Evolutionary conservation across 1,140 invertebrate species (phyloP).

Genomic region (Drosophila bifasciata): DNA sequence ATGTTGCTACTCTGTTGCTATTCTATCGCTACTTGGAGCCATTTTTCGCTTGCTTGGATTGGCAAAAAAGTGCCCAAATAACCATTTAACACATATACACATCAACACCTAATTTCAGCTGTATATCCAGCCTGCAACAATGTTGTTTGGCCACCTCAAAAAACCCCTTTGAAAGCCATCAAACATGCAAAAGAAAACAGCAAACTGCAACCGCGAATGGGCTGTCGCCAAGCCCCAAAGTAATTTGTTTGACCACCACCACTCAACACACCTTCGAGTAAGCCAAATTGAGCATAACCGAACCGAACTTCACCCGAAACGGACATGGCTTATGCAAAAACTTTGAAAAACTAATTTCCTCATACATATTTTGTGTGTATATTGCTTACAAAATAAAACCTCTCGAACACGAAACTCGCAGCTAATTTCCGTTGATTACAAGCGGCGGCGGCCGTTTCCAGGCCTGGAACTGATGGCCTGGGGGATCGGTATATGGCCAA

Average conservation of each 20-base stretch:
- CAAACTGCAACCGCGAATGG: too few species aligned
- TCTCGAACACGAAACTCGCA: slow-evolving; percentile 42
- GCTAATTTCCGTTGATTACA: slow-evolving; percentile 65
- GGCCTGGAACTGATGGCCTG: too few species aligned
- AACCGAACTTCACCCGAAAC: not conserved
- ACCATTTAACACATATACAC: too few species aligned
- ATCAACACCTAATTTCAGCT: too few species aligned
- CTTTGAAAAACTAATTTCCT: slow-evolving; percentile 60
- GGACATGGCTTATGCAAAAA: slow-evolving; percentile 54
- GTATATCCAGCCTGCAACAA: too few species aligned
- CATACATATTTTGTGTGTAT: slow-evolving; percentile 34
- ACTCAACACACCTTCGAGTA: slow-evolving; percentile 8
- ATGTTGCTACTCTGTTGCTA: not conserved
- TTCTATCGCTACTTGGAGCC: too few species aligned
- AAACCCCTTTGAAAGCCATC: too few species aligned
- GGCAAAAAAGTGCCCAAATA: too few species aligned
- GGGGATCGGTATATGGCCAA: not conserved
- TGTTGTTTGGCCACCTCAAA: too few species aligned
- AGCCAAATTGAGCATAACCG: too few species aligned
- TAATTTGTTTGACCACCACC: slow-evolving; percentile 11
- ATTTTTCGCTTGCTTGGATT: not conserved
- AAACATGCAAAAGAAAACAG: too few species aligned
- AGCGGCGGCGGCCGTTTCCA: too few species aligned
- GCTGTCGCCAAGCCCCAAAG: not conserved
- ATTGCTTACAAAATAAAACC: slow-evolving; percentile 44